Evolutionary conservation across 2,113 vertebrate species (phyloP).

Genomic region (Mesoclemmys tuberculata): DNA sequence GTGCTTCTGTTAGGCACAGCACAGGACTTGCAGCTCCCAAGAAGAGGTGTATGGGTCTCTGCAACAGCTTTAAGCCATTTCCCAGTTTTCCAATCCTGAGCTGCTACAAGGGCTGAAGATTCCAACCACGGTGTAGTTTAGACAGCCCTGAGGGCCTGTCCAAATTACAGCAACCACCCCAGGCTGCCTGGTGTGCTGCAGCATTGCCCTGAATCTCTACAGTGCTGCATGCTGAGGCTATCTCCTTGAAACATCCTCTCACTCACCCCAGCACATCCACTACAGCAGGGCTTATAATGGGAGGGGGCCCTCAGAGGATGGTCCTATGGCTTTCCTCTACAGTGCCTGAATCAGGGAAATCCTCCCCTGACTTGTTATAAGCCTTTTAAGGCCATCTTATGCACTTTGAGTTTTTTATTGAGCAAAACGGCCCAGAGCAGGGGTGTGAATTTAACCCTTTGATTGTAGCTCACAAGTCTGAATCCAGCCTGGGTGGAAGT

Average conservation of each 20-base stretch:
- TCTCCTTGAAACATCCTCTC: not conserved
- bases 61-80: not conserved
- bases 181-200: not conserved
- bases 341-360: not conserved
- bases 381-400: not conserved
- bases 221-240: fast-evolving
- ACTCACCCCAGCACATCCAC: fast-evolving
- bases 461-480: fast-evolving
- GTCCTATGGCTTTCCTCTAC: not conserved
- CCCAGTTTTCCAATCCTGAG: not conserved
- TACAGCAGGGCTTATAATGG: not conserved
- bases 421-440: not conserved
- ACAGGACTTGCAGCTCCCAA: not conserved
- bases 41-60: not conserved
- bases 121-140: not conserved
- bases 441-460: not conserved
- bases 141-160: not conserved
- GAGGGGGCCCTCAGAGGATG: fast-evolving
- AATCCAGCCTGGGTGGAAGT: not conserved
- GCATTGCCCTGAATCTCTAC: not conserved
- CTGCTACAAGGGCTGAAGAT: not conserved
- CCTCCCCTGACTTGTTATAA: not conserved
- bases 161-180: not conserved
- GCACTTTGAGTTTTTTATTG: not conserved
- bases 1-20: not conserved